These are phyloP conservation scores for Luffia ferchaultella DNA, from an alignment of 2,888 invertebrate species.

Conservation along the genomic window DNA sequence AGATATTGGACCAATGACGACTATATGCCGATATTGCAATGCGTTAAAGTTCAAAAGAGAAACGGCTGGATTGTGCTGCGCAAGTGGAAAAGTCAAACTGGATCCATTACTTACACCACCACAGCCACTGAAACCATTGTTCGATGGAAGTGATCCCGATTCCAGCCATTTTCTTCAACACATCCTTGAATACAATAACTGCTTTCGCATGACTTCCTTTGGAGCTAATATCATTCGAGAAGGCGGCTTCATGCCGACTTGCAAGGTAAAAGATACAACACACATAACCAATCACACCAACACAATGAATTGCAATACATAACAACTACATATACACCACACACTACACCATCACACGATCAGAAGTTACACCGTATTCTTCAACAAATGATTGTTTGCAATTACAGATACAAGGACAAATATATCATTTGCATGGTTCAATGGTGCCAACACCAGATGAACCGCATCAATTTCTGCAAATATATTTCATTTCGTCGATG, in stretches of 20 bases:
- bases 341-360: conserved; percentile 13
- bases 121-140: conserved; percentile 25
- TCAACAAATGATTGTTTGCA: conserved; percentile 14
- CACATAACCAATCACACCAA: conserved; percentile 18
- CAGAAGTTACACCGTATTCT: conserved; percentile 16
- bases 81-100: conserved; percentile 32
- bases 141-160: conserved; percentile 19
- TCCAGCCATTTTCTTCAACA: conserved; percentile 20
- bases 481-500: conserved; percentile 21
- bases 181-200: conserved; percentile 23
- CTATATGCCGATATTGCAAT: conserved; percentile 25
- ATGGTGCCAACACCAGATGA: conserved; percentile 20
- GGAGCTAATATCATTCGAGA: conserved; percentile 21
- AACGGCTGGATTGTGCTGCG: background rate
- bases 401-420: conserved; percentile 21
- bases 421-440: conserved; percentile 20
- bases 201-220: conserved; percentile 25
- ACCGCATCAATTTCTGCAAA: conserved; percentile 21
- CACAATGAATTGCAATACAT: conserved; percentile 17
- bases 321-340: conserved; percentile 14
- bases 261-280: conserved; percentile 20
- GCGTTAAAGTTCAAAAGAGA: conserved; percentile 25
- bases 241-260: conserved; percentile 22
- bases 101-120: conserved; percentile 27
- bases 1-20: conserved; percentile 24